Evolutionary conservation across 1,140 invertebrate genomes (phyloP), one percentile per base, ranked within the genome.

Genomic region (Sarcophaga peregrina): DNA sequence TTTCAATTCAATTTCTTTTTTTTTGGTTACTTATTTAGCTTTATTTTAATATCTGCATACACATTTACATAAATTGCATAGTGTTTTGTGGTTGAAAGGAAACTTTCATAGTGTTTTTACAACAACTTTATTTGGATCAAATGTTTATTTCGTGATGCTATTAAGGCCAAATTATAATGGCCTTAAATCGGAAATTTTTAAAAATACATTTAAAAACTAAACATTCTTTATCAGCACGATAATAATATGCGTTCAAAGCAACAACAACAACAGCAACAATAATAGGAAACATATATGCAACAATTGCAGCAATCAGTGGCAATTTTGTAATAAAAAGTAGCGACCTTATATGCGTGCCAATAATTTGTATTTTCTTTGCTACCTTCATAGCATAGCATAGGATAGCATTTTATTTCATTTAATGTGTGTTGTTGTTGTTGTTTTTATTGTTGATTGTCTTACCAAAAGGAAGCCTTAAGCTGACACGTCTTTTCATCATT

Each of bases 311-410:
- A 68, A 68, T 20, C 62, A 68, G 62, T 20, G 6, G n/a, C n/a
- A 20, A 68, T 37, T 37, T 37, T 37, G 25, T 37, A 68, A 17
- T 8, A 20, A 13, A 68, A 68, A 7, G n/a, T 20, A 68, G 47
- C 75, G 75, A 52, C 75, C 75, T 78, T 78, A 78, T 78, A 78
- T 78, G 75, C 75, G 75, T 78, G 48, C 75, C 75, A 78, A 78
- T 78, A 78, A 78, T 78, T 78, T 50, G 47, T 50, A 78, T 78
- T 78, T 76, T 46, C 0, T 20, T 17, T 52, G 47, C 0, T 3
- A 13, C 15, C 3, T 58, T 58, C n/a, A 58, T 58, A 10, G 6
- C n/a, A 68, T 9, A 68, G 25, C 25, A 37, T 37, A 37, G 25
- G 25, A 37, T 37, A 37, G 25, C 25, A 37, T 37, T 37, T 37